Percentiles rank a stretch among this genome's conserved stretches.
Conservation (phyloP, 2,888 invertebrate species). For the Harmothoe impar region DNA sequence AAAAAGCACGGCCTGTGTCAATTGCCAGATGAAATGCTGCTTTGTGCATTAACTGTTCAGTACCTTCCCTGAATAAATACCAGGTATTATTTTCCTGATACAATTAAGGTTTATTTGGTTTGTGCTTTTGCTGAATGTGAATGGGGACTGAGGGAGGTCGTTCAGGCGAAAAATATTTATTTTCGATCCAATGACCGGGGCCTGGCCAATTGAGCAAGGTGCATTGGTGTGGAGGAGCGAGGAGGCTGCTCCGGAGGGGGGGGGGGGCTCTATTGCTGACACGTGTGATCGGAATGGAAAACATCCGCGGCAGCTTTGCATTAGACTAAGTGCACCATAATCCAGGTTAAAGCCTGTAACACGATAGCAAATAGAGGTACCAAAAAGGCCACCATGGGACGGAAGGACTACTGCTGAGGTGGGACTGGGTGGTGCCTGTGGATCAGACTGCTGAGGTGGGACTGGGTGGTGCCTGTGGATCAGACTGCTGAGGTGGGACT, state of each 20-base stretch:
- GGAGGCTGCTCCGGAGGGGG: not conserved
- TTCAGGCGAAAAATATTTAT: slow-evolving; percentile 17
- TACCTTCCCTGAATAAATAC: not conserved
- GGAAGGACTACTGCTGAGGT: not conserved
- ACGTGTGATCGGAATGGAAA: slow-evolving; percentile 45
- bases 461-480: no score
- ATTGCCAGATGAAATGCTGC: slow-evolving; percentile 50
- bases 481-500: no score
- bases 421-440: no score
- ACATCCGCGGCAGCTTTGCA: not conserved
- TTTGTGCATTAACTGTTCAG: slow-evolving; percentile 41
- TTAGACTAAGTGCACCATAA: slow-evolving; percentile 34
- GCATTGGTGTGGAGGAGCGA: not conserved
- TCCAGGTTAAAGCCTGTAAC: slow-evolving; percentile 39
- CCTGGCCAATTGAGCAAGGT: not conserved
- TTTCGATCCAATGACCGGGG: not conserved
- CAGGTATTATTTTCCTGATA: not conserved
- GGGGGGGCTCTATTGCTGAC: not conserved
- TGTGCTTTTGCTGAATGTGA: not conserved
- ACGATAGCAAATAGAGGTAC: not conserved
- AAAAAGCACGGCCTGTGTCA: slow-evolving; percentile 25
- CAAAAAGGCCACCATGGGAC: not conserved
- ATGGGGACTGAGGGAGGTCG: not conserved
- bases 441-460: no score
- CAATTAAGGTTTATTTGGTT: slow-evolving; percentile 24